Evolutionary conservation across 1,140 invertebrate genomes (phyloP), one percentile per base, ranked within the genome.

Genomic region (Hormaphis cornu): DNA sequence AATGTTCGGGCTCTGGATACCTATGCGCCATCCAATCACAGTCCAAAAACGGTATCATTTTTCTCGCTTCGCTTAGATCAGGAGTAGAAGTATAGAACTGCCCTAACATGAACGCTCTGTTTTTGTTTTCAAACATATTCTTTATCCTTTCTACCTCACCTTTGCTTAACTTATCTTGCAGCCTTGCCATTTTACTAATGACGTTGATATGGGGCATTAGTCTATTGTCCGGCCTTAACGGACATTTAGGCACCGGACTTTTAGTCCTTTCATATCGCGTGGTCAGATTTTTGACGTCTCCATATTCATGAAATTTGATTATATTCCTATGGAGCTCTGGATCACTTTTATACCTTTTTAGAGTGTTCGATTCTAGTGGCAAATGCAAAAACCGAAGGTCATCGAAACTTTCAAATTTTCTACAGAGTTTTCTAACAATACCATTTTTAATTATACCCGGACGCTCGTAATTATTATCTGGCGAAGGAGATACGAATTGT

Each of bases 201-300:
- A 93, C 85, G 75, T 93, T 90, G 37, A 92, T 91, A 74, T 89
- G 89, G 0, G 90, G 90, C 88, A 93, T 90, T 52, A 85, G 85
- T 5, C 89, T 81, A 74, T 91, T 85, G 44, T 85, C 85, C 2
- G 82, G 79, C n/a, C 82, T 79, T 28, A 88, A 77, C 26, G 85
- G 85, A 16, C 83, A 76, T n/a, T 83, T 80, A 0, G 82, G 81
- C 35, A 86, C 84, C 0, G 87, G 85, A 10, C 85, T 82, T 14
- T 83, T 78, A 8, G 80, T 76, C 3, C 82, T 77, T 14, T 81
- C 80, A 20, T 71, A 71, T 44, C 54, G 40, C 14, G 81, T 80
- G 0, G 82, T 79, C 7, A 87, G 74, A 75, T 81, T 82, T 1
- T 82, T 80, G 0, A 89, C 87, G 73, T 86, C 85, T 14, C 83